These are phyloP conservation scores for Hipparchia sbordonii DNA, from an alignment of 2,888 invertebrate species.

Conservation along the genomic window DNA sequence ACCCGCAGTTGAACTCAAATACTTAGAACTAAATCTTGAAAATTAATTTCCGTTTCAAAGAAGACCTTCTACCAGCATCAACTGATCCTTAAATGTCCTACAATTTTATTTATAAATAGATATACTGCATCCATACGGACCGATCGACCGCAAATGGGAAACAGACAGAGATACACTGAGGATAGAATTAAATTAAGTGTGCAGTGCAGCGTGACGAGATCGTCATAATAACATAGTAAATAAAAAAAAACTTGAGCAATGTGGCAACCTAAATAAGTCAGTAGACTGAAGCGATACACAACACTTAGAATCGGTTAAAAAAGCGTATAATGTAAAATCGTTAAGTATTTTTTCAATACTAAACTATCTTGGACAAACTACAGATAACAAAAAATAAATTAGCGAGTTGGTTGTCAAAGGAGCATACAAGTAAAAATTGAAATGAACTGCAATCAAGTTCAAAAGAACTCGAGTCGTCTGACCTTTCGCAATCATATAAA, in stretches of 20 bases:
- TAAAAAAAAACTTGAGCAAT: slow-evolving; percentile 11
- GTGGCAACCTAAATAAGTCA: not conserved
- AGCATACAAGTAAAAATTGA: not conserved
- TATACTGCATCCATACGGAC: slow-evolving; percentile 27
- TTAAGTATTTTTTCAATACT: not conserved
- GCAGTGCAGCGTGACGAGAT: slow-evolving; percentile 18
- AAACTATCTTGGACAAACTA: slow-evolving; percentile 1
- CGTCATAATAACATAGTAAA: not conserved
- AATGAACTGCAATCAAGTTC: slow-evolving; percentile 7
- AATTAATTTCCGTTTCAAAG: not conserved
- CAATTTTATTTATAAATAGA: slow-evolving; percentile 14
- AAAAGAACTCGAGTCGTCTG: slow-evolving; percentile 45
- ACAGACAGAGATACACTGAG: slow-evolving; percentile 63
- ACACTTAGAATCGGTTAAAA: not conserved
- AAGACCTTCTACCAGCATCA: slow-evolving; percentile 7
- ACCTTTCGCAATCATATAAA: slow-evolving; percentile 59
- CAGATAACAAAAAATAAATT: not conserved
- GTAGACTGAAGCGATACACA: not conserved
- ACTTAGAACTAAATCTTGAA: not conserved
- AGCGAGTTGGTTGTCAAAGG: slow-evolving; percentile 5
- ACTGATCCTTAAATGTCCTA: slow-evolving; percentile 4
- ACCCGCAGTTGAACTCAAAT: no score
- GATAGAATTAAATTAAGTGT: slow-evolving; percentile 45
- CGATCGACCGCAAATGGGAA: slow-evolving; percentile 43
- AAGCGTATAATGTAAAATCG: not conserved